A percentile compares a stretch with the other conserved stretches of the same genome.
Conservation (phyloP, 1,140 invertebrate species). For the Ips nitidus region DNA sequence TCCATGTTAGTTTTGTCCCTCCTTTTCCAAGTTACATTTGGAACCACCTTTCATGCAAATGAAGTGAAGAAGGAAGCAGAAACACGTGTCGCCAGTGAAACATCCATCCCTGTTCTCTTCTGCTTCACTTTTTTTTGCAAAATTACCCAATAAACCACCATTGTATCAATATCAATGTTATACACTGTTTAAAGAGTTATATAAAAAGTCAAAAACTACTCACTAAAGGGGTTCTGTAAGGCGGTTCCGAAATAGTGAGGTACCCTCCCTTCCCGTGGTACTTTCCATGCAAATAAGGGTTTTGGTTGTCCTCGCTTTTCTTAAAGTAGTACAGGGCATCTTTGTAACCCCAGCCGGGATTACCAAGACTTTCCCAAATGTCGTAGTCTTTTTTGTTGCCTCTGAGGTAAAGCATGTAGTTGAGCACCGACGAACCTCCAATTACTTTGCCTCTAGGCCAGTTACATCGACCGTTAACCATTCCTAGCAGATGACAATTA, state of each 20-base stretch:
- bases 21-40: too few species aligned
- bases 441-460: conserved; percentile 83
- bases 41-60: too few species aligned
- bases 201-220: not conserved
- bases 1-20: too few species aligned
- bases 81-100: too few species aligned
- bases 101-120: too few species aligned
- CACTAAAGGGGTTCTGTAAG: conserved; percentile 78
- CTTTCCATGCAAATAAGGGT: conserved; percentile 75
- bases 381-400: conserved; percentile 95
- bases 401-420: conserved; percentile 96
- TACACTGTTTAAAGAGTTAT: too few species aligned
- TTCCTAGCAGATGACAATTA: conserved; percentile 58
- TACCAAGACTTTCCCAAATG: conserved; percentile 86
- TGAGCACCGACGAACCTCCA: conserved; percentile 84
- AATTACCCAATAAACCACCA: too few species aligned
- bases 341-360: conserved; percentile 88
- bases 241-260: conserved; percentile 81
- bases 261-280: conserved; percentile 77
- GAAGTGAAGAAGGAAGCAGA: too few species aligned
- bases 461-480: conserved; percentile 79
- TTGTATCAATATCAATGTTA: too few species aligned
- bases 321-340: conserved; percentile 89
- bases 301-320: conserved; percentile 87
- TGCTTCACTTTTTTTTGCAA: too few species aligned